Conservation (phyloP, 1,140 invertebrate species). For the Hycleus phaleratus region DNA sequence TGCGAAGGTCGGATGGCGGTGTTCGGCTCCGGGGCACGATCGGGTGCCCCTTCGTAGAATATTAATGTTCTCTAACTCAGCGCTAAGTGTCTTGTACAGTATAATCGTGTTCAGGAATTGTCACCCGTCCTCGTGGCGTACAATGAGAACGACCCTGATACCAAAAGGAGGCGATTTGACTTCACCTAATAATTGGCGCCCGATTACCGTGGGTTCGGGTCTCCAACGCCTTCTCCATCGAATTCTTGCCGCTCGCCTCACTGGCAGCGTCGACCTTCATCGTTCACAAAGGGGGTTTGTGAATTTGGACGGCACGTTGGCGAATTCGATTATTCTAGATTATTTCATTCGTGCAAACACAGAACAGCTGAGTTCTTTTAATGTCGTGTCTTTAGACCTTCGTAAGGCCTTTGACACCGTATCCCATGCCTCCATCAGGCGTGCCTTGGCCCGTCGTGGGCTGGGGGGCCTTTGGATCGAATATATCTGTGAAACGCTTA, state of each 20-base stretch:
- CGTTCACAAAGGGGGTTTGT: constrained; percentile 35
- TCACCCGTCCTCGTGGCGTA: background rate
- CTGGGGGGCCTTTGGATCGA: too few relatives aligned
- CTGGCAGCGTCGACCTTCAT: constrained; percentile 20
- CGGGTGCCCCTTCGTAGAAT: constrained; percentile 32
- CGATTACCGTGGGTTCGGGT: constrained; percentile 40
- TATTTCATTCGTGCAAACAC: constrained; percentile 29
- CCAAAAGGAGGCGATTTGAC: constrained; percentile 10
- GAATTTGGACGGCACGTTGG: constrained; percentile 30
- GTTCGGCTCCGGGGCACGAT: too few relatives aligned
- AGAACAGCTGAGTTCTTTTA: constrained; percentile 25
- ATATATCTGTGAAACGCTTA: constrained; percentile 26
- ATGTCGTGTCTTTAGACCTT: constrained; percentile 35
- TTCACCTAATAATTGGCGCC: constrained; percentile 27
- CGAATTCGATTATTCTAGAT: constrained; percentile 34
- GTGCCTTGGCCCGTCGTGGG: too few relatives aligned
- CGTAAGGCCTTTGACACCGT: constrained; percentile 36
- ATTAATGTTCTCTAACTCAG: too few relatives aligned
- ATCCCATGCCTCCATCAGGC: constrained; percentile 31
- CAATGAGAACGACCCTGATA: constrained; percentile 12
- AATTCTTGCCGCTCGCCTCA: constrained; percentile 33
- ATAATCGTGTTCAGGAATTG: constrained; percentile 4
- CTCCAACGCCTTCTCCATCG: constrained; percentile 33
- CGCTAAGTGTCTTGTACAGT: constrained; percentile 16
- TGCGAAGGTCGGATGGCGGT: background rate